phyloP scores from a whole-genome alignment of 2,888 invertebrate genomes.

The Meteorus colon region DNA sequence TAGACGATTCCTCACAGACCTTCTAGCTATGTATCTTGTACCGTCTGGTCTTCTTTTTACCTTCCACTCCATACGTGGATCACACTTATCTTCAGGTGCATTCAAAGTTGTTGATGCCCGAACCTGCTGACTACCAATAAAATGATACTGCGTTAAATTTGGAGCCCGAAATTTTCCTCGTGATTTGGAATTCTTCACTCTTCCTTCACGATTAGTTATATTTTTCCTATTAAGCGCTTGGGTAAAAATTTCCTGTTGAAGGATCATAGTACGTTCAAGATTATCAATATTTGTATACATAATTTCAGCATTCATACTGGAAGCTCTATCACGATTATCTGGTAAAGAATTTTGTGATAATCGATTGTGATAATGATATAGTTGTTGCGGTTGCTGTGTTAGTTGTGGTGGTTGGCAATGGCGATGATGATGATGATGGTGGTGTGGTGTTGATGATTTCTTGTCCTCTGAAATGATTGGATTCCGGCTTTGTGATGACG shows the following conservation, averaged over 20 bases:
- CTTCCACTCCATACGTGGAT: constrained; percentile 81
- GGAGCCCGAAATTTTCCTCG: constrained; percentile 76
- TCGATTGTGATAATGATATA: constrained; percentile 37
- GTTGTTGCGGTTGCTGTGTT: constrained; percentile 12
- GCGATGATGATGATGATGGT: constrained; percentile 46
- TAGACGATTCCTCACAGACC: constrained; percentile 81
- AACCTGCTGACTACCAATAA: constrained; percentile 77
- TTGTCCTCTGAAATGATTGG: constrained; percentile 29
- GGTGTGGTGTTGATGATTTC: constrained; percentile 59
- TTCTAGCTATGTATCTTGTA: constrained; percentile 83
- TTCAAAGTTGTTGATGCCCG: constrained; percentile 57
- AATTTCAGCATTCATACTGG: constrained; percentile 75
- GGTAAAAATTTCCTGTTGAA: constrained; percentile 80
- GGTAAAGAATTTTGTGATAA: constrained; percentile 45
- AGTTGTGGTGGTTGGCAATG: constrained; percentile 47
- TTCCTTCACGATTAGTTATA: constrained; percentile 59
- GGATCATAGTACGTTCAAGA: constrained; percentile 80
- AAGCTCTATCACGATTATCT: constrained; percentile 54
- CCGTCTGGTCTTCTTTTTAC: constrained; percentile 86
- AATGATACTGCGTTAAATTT: constrained; percentile 77
- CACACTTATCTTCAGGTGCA: constrained; percentile 62
- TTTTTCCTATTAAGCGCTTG: constrained; percentile 74
- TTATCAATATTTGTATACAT: constrained; percentile 83
- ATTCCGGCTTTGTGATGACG: constrained; percentile 45
- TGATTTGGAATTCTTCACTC: constrained; percentile 62